Conservation (phyloP, 37 sponge, comb jelly and placozoan genomes). For the Beroe forskalii region DNA sequence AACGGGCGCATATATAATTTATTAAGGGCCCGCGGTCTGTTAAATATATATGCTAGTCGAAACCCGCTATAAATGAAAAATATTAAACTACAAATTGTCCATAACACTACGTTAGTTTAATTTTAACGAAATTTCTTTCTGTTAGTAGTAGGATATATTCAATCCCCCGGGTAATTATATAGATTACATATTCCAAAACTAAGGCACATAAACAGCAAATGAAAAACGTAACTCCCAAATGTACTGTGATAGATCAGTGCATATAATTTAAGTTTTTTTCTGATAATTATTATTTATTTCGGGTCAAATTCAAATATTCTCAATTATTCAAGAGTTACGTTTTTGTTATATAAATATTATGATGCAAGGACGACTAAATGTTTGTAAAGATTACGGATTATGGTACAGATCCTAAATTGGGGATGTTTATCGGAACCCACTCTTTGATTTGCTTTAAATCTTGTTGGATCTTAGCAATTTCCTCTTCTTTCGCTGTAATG, state of each 20-base stretch:
- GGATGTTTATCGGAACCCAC: too few relatives aligned
- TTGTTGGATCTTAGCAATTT: slow-evolving; percentile 1
- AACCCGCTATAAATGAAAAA: background rate
- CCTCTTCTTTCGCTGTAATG: slow-evolving; percentile 23
- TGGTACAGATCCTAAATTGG: too few relatives aligned
- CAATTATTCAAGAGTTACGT: background rate
- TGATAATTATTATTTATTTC: background rate
- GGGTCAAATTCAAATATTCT: background rate
- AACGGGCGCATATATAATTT: background rate
- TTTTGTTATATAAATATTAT: too few relatives aligned
- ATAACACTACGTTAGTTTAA: background rate
- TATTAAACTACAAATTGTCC: background rate
- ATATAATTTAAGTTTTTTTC: background rate
- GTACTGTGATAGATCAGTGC: background rate
- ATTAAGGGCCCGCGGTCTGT: too few relatives aligned
- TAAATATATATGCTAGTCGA: background rate
- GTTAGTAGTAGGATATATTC: background rate
- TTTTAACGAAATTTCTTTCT: background rate
- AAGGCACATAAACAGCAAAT: background rate
- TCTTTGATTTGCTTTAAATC: slow-evolving; percentile 30
- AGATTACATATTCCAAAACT: background rate
- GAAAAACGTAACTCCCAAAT: too few relatives aligned
- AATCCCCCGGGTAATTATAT: background rate
- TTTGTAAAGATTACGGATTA: background rate
- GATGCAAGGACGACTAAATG: too few relatives aligned